phyloP scores from a whole-genome alignment of 2,888 invertebrate genomes.

The Hirtodrosophila duncani region DNA sequence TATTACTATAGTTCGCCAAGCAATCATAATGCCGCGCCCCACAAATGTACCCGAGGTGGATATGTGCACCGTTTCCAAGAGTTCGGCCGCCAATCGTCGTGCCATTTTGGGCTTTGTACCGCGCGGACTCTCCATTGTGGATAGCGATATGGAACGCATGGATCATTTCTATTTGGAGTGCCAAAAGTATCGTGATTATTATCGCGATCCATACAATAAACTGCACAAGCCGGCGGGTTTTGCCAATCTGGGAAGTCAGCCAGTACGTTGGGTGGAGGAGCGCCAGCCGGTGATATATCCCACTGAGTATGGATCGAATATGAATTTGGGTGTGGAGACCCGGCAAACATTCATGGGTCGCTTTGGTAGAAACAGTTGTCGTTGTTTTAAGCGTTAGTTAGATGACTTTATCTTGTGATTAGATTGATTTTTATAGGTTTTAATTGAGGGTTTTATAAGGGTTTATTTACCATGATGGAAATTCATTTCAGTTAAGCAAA shows the following conservation, averaged over 20 bases:
- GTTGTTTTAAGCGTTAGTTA: slow-evolving; percentile 25
- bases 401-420: no score
- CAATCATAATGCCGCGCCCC: no score
- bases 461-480: no score
- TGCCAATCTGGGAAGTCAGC: slow-evolving; percentile 30
- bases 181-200: slow-evolving; percentile 73
- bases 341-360: slow-evolving; percentile 6
- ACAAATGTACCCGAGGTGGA: slow-evolving; percentile 21
- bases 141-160: slow-evolving; percentile 62
- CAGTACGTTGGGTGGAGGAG: slow-evolving; percentile 13
- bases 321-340: slow-evolving; percentile 30
- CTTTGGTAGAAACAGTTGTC: slow-evolving; percentile 9
- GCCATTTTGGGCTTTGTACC: slow-evolving; percentile 62
- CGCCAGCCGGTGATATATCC: slow-evolving; percentile 8
- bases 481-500: no score
- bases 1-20: no score
- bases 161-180: slow-evolving; percentile 68
- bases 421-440: no score
- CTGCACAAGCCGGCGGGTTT: slow-evolving; percentile 48
- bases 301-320: slow-evolving; percentile 17
- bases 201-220: slow-evolving; percentile 70
- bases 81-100: slow-evolving; percentile 46
- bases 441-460: no score
- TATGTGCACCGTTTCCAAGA: slow-evolving; percentile 20
- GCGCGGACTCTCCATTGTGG: slow-evolving; percentile 60